These are phyloP conservation scores for Sisor rabdophorus DNA, from an alignment of 2,113 vertebrate genomes.

Conservation along the genomic window DNA sequence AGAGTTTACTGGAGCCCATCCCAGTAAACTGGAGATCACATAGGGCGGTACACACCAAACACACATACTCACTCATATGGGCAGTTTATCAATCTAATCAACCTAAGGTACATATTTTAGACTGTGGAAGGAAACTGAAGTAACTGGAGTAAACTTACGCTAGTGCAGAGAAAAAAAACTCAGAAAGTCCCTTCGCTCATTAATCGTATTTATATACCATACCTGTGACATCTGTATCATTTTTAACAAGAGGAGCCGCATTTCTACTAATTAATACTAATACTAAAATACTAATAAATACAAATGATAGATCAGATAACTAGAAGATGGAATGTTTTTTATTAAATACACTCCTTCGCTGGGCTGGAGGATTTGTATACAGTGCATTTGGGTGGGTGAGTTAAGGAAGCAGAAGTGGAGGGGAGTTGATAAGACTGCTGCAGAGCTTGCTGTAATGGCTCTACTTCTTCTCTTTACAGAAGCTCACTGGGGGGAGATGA, in stretches of 20 bases:
- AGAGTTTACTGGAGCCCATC: too few relatives aligned
- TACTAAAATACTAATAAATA: conserved; percentile 57
- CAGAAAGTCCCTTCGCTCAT: too few relatives aligned
- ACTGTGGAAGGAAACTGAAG: too few relatives aligned
- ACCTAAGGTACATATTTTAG: too few relatives aligned
- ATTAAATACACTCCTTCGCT: conserved; percentile 54
- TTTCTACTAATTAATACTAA: conserved; percentile 51
- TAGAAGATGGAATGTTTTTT: conserved; percentile 54
- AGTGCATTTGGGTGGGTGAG: conserved; percentile 17
- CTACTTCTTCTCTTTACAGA: conserved; percentile 43
- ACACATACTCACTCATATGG: too few relatives aligned
- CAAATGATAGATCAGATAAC: conserved; percentile 46
- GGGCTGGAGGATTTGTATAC: conserved; percentile 46
- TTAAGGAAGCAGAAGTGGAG: conserved; percentile 41
- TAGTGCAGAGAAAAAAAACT: too few relatives aligned
- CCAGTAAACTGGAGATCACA: too few relatives aligned
- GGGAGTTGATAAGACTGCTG: conserved; percentile 51
- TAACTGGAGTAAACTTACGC: too few relatives aligned
- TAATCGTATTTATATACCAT: too few relatives aligned
- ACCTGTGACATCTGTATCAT: background rate
- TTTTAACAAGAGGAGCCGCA: conserved; percentile 44
- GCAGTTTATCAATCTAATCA: too few relatives aligned
- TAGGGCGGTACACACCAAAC: too few relatives aligned
- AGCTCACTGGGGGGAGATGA: conserved; percentile 53
- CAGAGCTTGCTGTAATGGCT: conserved; percentile 60